phyloP scores from a whole-genome alignment of 2,888 invertebrate genomes.

The Calephelis perditalis region DNA sequence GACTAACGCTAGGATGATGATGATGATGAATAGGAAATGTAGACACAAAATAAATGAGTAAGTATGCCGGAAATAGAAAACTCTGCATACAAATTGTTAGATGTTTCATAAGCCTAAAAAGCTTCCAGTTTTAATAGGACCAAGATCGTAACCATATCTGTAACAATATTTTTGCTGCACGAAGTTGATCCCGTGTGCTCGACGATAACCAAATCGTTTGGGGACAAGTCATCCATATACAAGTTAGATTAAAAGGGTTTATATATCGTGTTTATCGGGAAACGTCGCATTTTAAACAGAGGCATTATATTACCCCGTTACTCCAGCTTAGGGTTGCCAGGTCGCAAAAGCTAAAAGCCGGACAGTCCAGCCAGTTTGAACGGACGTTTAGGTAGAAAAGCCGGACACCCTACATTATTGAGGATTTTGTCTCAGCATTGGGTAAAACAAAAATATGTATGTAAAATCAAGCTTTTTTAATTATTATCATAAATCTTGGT shows the following conservation, averaged over 20 bases:
- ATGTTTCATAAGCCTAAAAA: neutral
- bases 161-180: slow-evolving; percentile 10
- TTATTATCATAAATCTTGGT: too few relatives aligned
- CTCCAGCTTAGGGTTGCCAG: neutral
- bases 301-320: slow-evolving; percentile 8
- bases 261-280: slow-evolving; percentile 4
- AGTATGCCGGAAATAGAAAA: neutral
- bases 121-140: neutral
- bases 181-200: slow-evolving; percentile 4
- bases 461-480: too few relatives aligned
- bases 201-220: slow-evolving; percentile 7
- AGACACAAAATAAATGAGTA: too few relatives aligned
- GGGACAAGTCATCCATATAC: slow-evolving; percentile 10
- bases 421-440: too few relatives aligned
- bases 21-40: too few relatives aligned
- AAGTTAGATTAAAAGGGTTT: slow-evolving; percentile 9
- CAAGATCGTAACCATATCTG: slow-evolving; percentile 4
- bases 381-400: too few relatives aligned
- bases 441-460: too few relatives aligned
- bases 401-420: too few relatives aligned
- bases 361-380: too few relatives aligned
- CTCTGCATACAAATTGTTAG: neutral
- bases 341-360: too few relatives aligned
- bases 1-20: too few relatives aligned
- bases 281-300: slow-evolving; percentile 5